phyloP scores from a whole-genome alignment of 2,888 invertebrate genomes.

The Chouioia cunea region DNA sequence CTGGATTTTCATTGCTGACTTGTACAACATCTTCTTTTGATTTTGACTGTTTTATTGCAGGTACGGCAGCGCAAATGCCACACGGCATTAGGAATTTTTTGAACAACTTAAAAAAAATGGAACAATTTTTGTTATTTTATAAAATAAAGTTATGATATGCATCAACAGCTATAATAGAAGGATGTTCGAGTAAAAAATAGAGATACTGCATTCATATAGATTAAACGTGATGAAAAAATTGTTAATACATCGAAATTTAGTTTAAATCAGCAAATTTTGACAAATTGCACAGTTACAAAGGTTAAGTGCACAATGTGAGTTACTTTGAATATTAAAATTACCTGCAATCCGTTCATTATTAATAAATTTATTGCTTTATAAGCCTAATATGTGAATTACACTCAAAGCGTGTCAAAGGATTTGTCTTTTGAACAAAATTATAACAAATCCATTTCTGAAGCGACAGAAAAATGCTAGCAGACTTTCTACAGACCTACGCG shows the following conservation, averaged over 20 bases:
- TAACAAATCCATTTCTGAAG: slow-evolving; percentile 22
- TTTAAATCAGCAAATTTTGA: not conserved
- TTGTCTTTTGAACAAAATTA: slow-evolving; percentile 13
- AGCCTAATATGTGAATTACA: not conserved
- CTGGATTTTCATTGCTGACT: slow-evolving; percentile 47
- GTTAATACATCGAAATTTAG: slow-evolving; percentile 1
- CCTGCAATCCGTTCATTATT: slow-evolving; percentile 40
- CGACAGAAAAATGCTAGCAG: not conserved
- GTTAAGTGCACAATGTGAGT: slow-evolving; percentile 4
- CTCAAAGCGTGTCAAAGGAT: slow-evolving; percentile 27
- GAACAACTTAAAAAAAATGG: slow-evolving; percentile 55
- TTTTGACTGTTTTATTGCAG: slow-evolving; percentile 53
- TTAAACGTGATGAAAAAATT: not conserved
- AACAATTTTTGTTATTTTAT: not conserved
- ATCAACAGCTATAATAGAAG: not conserved
- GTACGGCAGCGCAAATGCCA: slow-evolving; percentile 63
- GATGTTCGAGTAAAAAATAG: not conserved
- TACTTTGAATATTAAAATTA: slow-evolving; percentile 30
- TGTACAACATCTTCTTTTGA: slow-evolving; percentile 46
- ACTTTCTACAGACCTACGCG: slow-evolving; percentile 23
- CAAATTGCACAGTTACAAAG: not conserved
- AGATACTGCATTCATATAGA: not conserved
- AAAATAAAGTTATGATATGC: not conserved
- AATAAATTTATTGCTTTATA: slow-evolving; percentile 6
- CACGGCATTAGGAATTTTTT: slow-evolving; percentile 66